A percentile compares a stretch with the other conserved stretches of the same genome.
phyloP scores from a whole-genome alignment of 2,797 vertebrate species.

The Hyperoplus immaculatus region DNA sequence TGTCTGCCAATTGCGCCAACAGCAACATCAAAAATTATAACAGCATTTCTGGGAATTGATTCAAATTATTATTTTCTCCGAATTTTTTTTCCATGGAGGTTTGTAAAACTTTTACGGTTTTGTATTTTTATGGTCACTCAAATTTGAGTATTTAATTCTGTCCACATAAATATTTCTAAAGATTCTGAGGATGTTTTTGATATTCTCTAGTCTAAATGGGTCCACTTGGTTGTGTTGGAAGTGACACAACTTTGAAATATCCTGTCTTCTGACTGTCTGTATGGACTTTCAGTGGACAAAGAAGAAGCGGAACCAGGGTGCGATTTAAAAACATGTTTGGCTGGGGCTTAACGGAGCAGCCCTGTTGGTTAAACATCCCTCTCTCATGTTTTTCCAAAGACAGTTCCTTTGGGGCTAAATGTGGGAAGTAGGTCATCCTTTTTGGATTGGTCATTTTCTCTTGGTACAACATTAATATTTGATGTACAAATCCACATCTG shows the following conservation, averaged over 20 bases:
- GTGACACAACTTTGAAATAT: neutral
- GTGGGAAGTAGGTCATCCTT: constrained; percentile 85
- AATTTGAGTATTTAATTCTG: neutral
- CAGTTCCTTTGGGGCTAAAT: constrained; percentile 80
- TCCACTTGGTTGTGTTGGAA: constrained; percentile 16
- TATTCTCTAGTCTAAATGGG: neutral
- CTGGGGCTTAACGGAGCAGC: constrained; percentile 64
- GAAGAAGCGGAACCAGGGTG: constrained; percentile 51
- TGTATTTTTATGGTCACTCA: neutral
- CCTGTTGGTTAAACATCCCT: constrained; percentile 77
- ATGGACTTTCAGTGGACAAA: constrained; percentile 23
- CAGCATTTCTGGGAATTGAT: neutral
- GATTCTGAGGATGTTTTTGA: neutral
- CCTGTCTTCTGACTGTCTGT: constrained; percentile 14
- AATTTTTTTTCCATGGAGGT: neutral
- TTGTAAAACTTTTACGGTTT: neutral
- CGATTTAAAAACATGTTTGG: constrained; percentile 71
- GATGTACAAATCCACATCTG: constrained; percentile 79
- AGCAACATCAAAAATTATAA: neutral
- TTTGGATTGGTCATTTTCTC: constrained; percentile 81
- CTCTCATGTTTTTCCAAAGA: constrained; percentile 80
- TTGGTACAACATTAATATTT: constrained; percentile 85
- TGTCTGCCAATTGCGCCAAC: neutral
- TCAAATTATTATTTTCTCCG: constrained; percentile 7
- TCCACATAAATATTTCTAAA: neutral